phyloP scores from a whole-genome alignment of 2,888 invertebrate species.

The Caenorhabditis sp. region DNA sequence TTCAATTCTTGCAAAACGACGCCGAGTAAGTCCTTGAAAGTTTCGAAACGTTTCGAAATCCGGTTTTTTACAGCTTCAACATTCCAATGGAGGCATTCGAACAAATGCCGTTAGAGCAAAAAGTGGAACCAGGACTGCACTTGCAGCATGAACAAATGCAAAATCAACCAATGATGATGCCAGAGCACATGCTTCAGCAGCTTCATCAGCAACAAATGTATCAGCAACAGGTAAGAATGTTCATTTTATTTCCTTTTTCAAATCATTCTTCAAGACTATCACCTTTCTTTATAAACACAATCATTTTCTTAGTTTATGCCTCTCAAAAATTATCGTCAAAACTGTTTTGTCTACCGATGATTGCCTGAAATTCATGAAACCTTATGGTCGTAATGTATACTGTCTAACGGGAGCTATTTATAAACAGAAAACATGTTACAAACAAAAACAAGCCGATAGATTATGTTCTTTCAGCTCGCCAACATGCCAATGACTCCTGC shows the following conservation, averaged over 20 bases:
- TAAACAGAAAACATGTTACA: neutral
- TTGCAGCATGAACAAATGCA: conserved; percentile 22
- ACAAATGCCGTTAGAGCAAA: conserved; percentile 35
- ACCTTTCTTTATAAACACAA: no score
- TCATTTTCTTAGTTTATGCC: no score
- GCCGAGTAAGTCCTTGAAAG: conserved; percentile 73
- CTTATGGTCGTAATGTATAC: no score
- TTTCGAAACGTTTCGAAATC: conserved; percentile 7
- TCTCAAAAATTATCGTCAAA: no score
- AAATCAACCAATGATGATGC: conserved; percentile 30
- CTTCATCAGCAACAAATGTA: conserved; percentile 34
- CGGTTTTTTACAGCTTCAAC: conserved; percentile 37
- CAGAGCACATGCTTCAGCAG: conserved; percentile 30
- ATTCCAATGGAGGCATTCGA: conserved; percentile 49
- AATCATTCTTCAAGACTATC: no score
- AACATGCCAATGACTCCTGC: conserved; percentile 82
- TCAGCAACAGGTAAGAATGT: neutral
- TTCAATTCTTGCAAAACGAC: conserved; percentile 79
- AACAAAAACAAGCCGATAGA: neutral
- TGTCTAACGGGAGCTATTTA: no score
- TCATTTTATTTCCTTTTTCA: neutral
- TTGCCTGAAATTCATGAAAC: neutral
- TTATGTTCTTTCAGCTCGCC: conserved; percentile 15
- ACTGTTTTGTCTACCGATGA: no score
- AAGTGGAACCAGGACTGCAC: conserved; percentile 2